Conservation (phyloP, 2,797 vertebrate species). For the Mormyrus hasselquistii region DNA sequence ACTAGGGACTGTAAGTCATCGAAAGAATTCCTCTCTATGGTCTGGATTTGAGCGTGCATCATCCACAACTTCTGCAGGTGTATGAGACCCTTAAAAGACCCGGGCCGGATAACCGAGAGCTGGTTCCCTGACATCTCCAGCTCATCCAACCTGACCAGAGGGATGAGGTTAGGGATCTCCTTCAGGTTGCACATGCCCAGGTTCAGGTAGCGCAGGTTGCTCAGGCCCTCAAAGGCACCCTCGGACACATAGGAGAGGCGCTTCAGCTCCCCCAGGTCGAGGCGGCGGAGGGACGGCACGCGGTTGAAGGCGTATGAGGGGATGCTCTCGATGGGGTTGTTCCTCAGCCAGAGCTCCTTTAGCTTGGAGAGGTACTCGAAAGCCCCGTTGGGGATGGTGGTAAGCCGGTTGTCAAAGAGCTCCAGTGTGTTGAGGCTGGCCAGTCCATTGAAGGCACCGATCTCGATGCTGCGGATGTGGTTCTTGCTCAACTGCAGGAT, state of each 20-base stretch:
- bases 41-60: conserved; percentile 98
- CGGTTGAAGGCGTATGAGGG: conserved; percentile 98
- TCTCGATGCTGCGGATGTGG: conserved; percentile 97
- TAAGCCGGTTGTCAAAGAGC: conserved; percentile 98
- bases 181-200: conserved; percentile 99
- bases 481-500: conserved; percentile 97
- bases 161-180: conserved; percentile 97
- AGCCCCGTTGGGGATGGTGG: conserved; percentile 97
- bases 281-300: conserved; percentile 87
- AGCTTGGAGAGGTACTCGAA: conserved; percentile 99
- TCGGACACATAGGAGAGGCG: conserved; percentile 97
- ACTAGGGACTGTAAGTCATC: conserved; percentile 97
- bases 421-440: conserved; percentile 97
- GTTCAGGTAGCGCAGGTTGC: conserved; percentile 97
- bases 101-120: conserved; percentile 83
- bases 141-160: conserved; percentile 91
- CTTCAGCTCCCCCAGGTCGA: conserved; percentile 95
- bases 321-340: conserved; percentile 98
- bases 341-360: conserved; percentile 97
- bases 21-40: conserved; percentile 96
- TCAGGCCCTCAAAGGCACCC: conserved; percentile 98
- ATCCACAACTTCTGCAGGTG: conserved; percentile 99
- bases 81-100: conserved; percentile 95
- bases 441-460: conserved; percentile 98
- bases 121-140: conserved; percentile 99